Evolutionary conservation across 2,888 invertebrate genomes (phyloP).

Genomic region (Drosophila longiperda): DNA sequence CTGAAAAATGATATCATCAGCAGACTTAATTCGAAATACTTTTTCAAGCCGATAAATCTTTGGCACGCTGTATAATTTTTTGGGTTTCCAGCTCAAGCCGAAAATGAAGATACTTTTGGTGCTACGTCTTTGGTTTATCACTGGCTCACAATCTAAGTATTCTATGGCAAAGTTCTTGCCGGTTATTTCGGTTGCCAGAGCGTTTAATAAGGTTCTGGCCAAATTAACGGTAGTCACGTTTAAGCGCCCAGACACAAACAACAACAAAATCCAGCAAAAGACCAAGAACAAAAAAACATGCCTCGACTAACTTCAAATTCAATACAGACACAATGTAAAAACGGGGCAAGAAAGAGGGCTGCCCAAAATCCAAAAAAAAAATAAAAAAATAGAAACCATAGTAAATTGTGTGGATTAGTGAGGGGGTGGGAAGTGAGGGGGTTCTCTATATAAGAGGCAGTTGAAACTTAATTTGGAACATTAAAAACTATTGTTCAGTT

Average conservation of each 20-base stretch:
- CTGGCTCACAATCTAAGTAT: slow-evolving; percentile 46
- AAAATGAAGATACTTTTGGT: slow-evolving; percentile 54
- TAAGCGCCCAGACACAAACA: slow-evolving; percentile 62
- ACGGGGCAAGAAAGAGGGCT: neutral
- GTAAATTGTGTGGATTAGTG: slow-evolving; percentile 61
- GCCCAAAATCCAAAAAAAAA: slow-evolving; percentile 21
- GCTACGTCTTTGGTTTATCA: slow-evolving; percentile 42
- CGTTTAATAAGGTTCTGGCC: slow-evolving; percentile 66
- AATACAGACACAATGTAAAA: slow-evolving; percentile 46
- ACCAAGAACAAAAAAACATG: slow-evolving; percentile 47
- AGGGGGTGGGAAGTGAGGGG: slow-evolving; percentile 6
- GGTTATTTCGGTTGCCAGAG: slow-evolving; percentile 42
- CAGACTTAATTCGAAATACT: slow-evolving; percentile 59
- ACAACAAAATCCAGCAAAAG: slow-evolving; percentile 23
- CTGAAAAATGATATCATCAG: slow-evolving; percentile 59
- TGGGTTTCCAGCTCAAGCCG: slow-evolving; percentile 7
- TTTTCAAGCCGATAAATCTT: slow-evolving; percentile 71
- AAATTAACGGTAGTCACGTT: slow-evolving; percentile 78
- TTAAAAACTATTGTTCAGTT: slow-evolving; percentile 72
- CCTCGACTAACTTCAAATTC: slow-evolving; percentile 58
- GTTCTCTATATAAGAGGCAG: slow-evolving; percentile 23
- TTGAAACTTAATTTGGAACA: slow-evolving; percentile 75
- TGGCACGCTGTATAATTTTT: slow-evolving; percentile 49
- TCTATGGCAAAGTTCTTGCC: slow-evolving; percentile 37
- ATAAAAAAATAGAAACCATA: slow-evolving; percentile 8